Conservation (phyloP, 2,797 vertebrate genomes). For the Erpetoichthys calabaricus region DNA sequence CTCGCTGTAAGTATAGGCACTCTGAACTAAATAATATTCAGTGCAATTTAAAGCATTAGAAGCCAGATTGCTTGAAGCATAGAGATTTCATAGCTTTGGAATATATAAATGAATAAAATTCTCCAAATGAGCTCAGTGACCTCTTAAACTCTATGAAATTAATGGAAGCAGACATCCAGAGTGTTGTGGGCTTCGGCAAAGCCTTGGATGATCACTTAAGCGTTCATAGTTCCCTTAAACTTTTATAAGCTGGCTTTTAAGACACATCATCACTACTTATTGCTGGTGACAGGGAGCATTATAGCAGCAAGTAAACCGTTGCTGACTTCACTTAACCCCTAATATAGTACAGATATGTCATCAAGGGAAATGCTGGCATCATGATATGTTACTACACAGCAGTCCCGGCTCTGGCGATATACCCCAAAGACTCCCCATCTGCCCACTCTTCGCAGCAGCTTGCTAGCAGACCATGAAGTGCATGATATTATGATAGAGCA, state of each 20-base stretch:
- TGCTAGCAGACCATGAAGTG: too few species aligned
- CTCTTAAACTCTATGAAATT: constrained; percentile 94
- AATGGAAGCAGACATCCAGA: constrained; percentile 92
- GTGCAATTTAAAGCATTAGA: constrained; percentile 48
- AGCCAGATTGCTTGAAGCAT: constrained; percentile 49
- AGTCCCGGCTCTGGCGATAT: constrained; percentile 45
- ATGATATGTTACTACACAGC: constrained; percentile 48
- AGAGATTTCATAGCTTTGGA: constrained; percentile 54
- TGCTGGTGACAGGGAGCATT: constrained; percentile 66
- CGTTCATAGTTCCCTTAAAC: constrained; percentile 79
- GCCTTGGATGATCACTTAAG: constrained; percentile 77
- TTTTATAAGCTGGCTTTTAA: constrained; percentile 87
- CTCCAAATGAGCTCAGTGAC: constrained; percentile 81
- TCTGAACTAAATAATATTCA: constrained; percentile 39
- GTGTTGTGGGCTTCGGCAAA: constrained; percentile 54
- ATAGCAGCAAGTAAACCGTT: constrained; percentile 62
- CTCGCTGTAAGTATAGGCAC: constrained; percentile 28
- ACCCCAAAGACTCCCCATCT: constrained; percentile 24
- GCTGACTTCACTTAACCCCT: constrained; percentile 61
- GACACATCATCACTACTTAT: constrained; percentile 68
- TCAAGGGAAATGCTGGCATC: constrained; percentile 61
- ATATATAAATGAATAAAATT: constrained; percentile 88
- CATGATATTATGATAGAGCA: too few species aligned
- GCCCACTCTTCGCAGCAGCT: constrained; percentile 1
- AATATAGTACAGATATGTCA: constrained; percentile 44